Evolutionary conservation across 2,888 invertebrate species (phyloP).

Genomic region (Tillus elongatus): DNA sequence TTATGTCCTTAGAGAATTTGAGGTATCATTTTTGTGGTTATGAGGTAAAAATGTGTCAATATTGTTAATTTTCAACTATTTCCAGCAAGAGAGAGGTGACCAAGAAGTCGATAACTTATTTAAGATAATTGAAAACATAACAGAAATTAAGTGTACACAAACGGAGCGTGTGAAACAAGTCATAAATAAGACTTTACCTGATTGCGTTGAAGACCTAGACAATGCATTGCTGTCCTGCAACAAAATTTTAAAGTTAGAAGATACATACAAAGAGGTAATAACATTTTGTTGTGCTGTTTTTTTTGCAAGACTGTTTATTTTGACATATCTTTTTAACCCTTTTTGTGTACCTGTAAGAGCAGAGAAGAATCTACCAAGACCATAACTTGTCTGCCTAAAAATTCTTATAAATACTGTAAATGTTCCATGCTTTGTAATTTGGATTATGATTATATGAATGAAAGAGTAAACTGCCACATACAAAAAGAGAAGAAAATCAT

Average conservation of each 20-base stretch:
- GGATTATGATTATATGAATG: too few relatives aligned
- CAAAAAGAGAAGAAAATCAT: too few relatives aligned
- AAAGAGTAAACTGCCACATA: too few relatives aligned
- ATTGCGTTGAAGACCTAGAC: conserved; percentile 55
- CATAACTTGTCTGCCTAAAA: too few relatives aligned
- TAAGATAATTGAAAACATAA: conserved; percentile 63
- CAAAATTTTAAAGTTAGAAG: conserved; percentile 52
- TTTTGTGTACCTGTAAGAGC: too few relatives aligned
- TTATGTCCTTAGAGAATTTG: conserved; percentile 75
- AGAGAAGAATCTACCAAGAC: too few relatives aligned
- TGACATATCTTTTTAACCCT: too few relatives aligned
- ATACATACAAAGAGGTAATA: conserved; percentile 48
- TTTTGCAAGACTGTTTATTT: too few relatives aligned
- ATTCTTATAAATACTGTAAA: too few relatives aligned
- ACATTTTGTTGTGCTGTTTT: background rate
- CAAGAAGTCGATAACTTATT: conserved; percentile 73
- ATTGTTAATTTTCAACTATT: too few relatives aligned
- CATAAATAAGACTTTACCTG: conserved; percentile 52
- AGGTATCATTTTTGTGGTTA: conserved; percentile 48
- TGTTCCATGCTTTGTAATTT: too few relatives aligned
- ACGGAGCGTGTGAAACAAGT: conserved; percentile 57
- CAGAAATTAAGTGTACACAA: conserved; percentile 68
- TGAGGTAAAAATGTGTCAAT: conserved; percentile 5
- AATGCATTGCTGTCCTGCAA: conserved; percentile 56
- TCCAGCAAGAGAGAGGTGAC: conserved; percentile 66